Evolutionary conservation across 2,888 invertebrate genomes (phyloP), one percentile per base, ranked within the genome.

Genomic region (Mythimna loreyi): DNA sequence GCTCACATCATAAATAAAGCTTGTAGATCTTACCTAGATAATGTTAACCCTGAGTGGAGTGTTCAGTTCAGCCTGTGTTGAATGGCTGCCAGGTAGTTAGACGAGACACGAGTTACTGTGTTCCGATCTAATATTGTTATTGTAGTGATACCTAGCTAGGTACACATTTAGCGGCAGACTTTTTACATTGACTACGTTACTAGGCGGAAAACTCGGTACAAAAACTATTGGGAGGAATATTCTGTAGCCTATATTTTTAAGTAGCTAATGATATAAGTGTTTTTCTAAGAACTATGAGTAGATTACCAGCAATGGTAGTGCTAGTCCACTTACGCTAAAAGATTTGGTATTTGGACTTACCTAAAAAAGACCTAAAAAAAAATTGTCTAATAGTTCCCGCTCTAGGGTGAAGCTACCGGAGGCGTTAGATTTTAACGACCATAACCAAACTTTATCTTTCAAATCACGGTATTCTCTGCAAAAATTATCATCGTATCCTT

Each of bases 21-120:
- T 60, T n/a, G 45, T 30, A 64, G 65, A 40, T 52, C 13, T 60
- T 80, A 61, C 75, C 75, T 74, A 79, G 55, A 65, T 64, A 45
- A 57, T 21, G n/a, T 47, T 72, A 78, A 58, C 80, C 75, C 80
- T 80, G 80, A 56, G 28, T 62, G 11, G 16, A 58, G 25, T 25
- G 21, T 52, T 65, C 52, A 30, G 60, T 30, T 73, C 66, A 23
- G 80, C n/a, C 36, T 55, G 52, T 53, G n/a, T 76, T 76, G 75
- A 76, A 76, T 59, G 49, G 47, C 23, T 76, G 75, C 75, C 75
- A 76, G 75, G 59, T 80, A 75, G 80, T 75, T 80, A 75, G 75
- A 58, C 50, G 30, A 56, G 11, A 75, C 53, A 28, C 49, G 28
- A 55, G 47, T 75, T 28, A 73, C 79, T 73, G 58, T 16, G 53